Conservation (phyloP, 1,140 invertebrate genomes). For the Drosophila ironensis region DNA sequence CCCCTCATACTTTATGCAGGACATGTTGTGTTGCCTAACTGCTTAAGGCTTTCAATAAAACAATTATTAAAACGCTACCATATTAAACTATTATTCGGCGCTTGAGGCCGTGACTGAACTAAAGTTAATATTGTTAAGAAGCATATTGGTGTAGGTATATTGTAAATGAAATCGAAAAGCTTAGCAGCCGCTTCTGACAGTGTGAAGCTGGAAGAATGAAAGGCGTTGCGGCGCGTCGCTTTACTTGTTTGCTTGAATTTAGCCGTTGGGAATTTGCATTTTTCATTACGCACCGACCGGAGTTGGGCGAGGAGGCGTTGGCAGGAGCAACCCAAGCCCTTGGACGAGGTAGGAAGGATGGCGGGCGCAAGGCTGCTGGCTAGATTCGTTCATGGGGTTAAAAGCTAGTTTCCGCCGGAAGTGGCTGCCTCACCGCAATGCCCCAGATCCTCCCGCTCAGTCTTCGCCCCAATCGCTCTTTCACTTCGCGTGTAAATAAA, state of each 20-base stretch:
- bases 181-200: not conserved
- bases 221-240: slow-evolving; percentile 65
- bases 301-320: not conserved
- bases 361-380: slow-evolving; percentile 74
- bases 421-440: slow-evolving; percentile 68
- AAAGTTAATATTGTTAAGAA: too few species aligned
- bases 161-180: not conserved
- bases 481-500: slow-evolving; percentile 66
- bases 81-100: too few species aligned
- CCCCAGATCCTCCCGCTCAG: slow-evolving; percentile 13
- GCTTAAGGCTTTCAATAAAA: too few species aligned
- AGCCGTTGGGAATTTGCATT: slow-evolving; percentile 79
- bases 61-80: too few species aligned
- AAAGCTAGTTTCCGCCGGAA: slow-evolving; percentile 80
- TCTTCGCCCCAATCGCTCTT: not conserved
- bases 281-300: slow-evolving; percentile 68
- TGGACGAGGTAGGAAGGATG: not conserved
- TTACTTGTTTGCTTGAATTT: slow-evolving; percentile 79
- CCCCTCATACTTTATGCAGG: too few species aligned
- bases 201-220: slow-evolving; percentile 38
- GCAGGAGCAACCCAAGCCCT: slow-evolving; percentile 8
- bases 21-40: too few species aligned
- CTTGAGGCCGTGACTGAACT: too few species aligned
- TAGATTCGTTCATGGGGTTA: slow-evolving; percentile 78
- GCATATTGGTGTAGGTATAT: too few species aligned